phyloP scores from a whole-genome alignment of 2,797 vertebrate species.

The Nasua narica region DNA sequence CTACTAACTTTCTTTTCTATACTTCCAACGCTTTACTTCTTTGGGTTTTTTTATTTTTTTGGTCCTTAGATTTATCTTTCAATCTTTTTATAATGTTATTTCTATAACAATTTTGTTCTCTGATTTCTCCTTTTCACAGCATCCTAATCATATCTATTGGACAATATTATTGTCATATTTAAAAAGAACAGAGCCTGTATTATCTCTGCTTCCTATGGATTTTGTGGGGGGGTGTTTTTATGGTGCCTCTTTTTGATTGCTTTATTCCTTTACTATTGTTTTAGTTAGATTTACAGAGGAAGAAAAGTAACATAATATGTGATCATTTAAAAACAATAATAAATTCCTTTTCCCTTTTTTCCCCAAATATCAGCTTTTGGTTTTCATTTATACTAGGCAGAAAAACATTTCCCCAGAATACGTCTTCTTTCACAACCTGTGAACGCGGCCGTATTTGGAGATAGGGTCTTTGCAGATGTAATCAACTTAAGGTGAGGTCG shows the following conservation, averaged over 20 bases:
- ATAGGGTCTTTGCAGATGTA: not conserved
- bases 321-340: not conserved
- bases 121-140: not conserved
- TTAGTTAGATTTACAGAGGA: not conserved
- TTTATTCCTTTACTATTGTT: not conserved
- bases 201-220: not conserved
- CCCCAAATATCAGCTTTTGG: not conserved
- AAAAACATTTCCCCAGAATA: not conserved
- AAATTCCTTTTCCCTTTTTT: not conserved
- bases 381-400: not conserved
- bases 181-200: not conserved
- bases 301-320: not conserved
- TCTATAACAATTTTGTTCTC: not conserved
- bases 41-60: not conserved
- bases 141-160: not conserved
- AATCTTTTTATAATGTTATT: not conserved
- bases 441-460: not conserved
- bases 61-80: not conserved
- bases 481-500: not conserved
- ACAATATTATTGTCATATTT: not conserved
- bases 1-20: not conserved
- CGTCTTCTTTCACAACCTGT: not conserved
- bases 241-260: not conserved
- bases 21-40: not conserved
- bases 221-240: not conserved